phyloP scores from a whole-genome alignment of 2,113 vertebrate genomes.

The Phylloscopus whistleri region DNA sequence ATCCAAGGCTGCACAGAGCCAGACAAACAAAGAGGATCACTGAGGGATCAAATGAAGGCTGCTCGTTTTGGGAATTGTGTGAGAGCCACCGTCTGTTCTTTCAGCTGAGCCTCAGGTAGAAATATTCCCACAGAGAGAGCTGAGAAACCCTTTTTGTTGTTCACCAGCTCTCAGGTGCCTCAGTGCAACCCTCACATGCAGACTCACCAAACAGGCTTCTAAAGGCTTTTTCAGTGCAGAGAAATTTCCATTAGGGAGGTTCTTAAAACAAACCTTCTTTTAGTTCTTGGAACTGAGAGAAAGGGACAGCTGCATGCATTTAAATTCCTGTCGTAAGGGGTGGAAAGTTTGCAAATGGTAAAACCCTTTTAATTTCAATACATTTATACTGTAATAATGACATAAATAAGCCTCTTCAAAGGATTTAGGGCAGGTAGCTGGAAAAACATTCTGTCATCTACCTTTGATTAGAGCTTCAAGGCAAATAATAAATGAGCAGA shows the following conservation, averaged over 20 bases:
- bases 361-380: conserved; percentile 31
- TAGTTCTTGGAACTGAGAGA: conserved; percentile 25
- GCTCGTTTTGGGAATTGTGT: not conserved
- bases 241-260: conserved; percentile 31
- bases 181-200: not conserved
- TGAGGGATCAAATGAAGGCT: not conserved
- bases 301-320: conserved; percentile 34
- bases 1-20: rapidly evolving
- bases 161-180: not conserved
- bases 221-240: conserved; percentile 3
- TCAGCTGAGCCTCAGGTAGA: not conserved
- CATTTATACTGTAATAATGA: conserved; percentile 49
- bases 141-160: not conserved
- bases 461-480: conserved; percentile 59
- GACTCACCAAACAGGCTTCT: not conserved
- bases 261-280: conserved; percentile 28
- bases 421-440: not conserved
- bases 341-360: conserved; percentile 10
- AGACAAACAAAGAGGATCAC: not conserved
- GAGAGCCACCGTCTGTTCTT: not conserved
- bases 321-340: conserved; percentile 4
- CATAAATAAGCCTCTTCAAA: conserved; percentile 58
- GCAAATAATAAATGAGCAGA: conserved; percentile 54
- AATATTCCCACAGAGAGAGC: not conserved
- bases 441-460: conserved; percentile 11